phyloP scores from a whole-genome alignment of 2,888 invertebrate species.

The Amphipoea oculea region DNA sequence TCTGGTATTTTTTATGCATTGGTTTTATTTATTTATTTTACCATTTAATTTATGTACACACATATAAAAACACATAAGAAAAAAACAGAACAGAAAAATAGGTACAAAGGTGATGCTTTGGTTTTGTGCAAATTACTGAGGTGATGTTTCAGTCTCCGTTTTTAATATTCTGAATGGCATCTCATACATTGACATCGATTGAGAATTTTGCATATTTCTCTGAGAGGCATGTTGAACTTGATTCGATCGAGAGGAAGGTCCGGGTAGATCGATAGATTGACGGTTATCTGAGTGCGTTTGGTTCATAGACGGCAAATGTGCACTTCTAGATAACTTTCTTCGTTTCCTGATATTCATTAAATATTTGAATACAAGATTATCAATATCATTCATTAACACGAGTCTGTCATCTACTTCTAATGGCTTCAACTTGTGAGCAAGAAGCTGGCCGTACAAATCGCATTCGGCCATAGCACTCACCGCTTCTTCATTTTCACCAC shows the following conservation, averaged over 20 bases:
- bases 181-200: neutral
- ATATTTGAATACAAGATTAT: conserved; percentile 54
- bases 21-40: too few relatives aligned
- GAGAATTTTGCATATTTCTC: neutral
- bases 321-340: neutral
- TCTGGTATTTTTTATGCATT: neutral
- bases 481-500: conserved; percentile 9
- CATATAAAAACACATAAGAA: too few relatives aligned
- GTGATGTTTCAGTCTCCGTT: neutral
- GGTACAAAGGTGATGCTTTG: too few relatives aligned
- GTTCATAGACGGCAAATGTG: neutral
- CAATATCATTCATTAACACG: conserved; percentile 55
- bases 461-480: conserved; percentile 9
- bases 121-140: neutral
- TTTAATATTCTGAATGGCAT: conserved; percentile 3
- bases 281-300: neutral
- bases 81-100: too few relatives aligned
- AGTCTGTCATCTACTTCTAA: conserved; percentile 45
- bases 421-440: conserved; percentile 41
- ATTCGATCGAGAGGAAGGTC: neutral
- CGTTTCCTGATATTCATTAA: conserved; percentile 25
- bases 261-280: neutral
- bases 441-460: conserved; percentile 36
- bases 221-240: neutral
- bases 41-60: too few relatives aligned